Conservation (phyloP, 2,113 vertebrate genomes). For the Tupaia chinensis region DNA sequence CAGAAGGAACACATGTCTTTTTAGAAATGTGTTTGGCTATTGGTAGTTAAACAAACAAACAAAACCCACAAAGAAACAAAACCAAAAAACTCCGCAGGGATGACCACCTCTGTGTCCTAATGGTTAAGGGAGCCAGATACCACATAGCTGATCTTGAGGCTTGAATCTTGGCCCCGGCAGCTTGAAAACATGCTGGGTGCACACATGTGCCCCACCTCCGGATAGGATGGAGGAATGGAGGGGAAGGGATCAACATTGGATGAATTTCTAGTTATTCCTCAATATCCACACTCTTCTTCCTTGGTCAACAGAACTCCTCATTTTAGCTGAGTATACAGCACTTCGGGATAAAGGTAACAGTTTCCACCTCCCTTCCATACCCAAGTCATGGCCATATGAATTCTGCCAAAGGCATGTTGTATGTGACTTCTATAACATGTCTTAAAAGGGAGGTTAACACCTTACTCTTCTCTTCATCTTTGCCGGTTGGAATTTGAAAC, state of each 20-base stretch:
- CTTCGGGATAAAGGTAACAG: not conserved
- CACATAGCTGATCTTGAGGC: no score
- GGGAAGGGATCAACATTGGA: not conserved
- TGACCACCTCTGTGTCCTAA: no score
- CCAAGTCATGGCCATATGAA: not conserved
- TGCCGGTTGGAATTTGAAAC: conserved; percentile 17
- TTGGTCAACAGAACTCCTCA: conserved; percentile 1
- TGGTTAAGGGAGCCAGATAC: no score
- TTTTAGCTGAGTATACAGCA: not conserved
- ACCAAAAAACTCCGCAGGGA: no score
- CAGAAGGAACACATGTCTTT: not conserved
- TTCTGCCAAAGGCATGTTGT: not conserved
- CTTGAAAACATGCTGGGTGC: no score
- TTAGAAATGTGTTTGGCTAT: conserved; percentile 20
- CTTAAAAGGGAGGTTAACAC: not conserved
- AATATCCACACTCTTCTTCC: not conserved
- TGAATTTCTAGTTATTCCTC: conserved; percentile 35
- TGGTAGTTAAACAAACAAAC: not conserved
- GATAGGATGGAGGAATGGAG: no score
- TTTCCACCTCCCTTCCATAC: not conserved
- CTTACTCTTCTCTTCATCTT: not conserved
- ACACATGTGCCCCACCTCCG: no score
- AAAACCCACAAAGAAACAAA: not conserved
- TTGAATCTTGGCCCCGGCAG: no score
- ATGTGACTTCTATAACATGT: conserved; percentile 43